Evolutionary conservation across 92 coral and sea anemone species (phyloP), one percentile per base, ranked within the genome.

Genomic region (Micromussa lordhowensis): DNA sequence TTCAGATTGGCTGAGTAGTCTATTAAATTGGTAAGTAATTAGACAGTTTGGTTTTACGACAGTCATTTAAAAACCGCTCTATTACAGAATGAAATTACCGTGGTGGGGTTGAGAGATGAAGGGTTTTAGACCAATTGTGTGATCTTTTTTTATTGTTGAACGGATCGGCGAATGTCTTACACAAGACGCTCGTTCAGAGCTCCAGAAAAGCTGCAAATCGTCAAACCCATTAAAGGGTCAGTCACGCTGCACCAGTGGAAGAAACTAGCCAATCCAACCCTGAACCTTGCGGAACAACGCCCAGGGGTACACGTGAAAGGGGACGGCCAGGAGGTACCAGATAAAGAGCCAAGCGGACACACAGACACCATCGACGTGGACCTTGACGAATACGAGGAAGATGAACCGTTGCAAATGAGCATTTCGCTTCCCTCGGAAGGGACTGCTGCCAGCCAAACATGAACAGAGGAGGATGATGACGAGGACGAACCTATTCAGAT

Each of bases 241-340:
- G 98, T 93, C 12, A 98, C 99, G 3, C 93, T 98, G 0, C 98
- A 94, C 71, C 91, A 98, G 88, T 98, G 99, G 99, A 96, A 98
- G 91, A 94, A 96, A 68, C 86, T 98, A 31, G 99, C 99, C 64
- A 94, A 94, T 21, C 99, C 99, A 18, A 94, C 97, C 24, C 90
- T 98, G 92, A 92, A 95, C 79, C 95, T 98, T 16, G 95, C 92
- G 17, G 93, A 92, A 68, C 84, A 90, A 18, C 92, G 94, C 14
- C 99, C 99, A 6, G 99, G 99, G 73, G 99, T 98, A 44, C 99
- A 93, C 88, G 98, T 98, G 14, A 96, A 98, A 79, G 99, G 99
- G 3, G 96, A 92, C 87, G 83, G 91, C 13, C 87, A 82, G 57
- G 61, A 68, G 24, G 28, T 85, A 34, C 82, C 61, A 64, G 87